Percentiles rank a stretch among this genome's conserved stretches.
Evolutionary conservation across 2,888 invertebrate species (phyloP).

Genomic region (Palloptera scutellata): DNA sequence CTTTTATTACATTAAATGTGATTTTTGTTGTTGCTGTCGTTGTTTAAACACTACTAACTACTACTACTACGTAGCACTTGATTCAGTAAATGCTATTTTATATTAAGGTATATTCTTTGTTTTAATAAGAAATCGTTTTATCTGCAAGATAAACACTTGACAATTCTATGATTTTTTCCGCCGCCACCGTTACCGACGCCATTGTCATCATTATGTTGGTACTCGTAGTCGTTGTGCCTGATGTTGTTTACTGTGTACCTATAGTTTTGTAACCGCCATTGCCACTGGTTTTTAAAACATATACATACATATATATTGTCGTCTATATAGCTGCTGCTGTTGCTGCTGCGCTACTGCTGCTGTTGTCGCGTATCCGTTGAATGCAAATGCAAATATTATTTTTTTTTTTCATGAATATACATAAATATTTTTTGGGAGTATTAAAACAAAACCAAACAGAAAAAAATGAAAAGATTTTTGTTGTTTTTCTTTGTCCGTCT

Average conservation of each 20-base stretch:
- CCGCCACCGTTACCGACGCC: not conserved
- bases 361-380: constrained; percentile 4
- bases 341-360: not conserved
- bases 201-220: not conserved
- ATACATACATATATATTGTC: not conserved
- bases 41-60: constrained; percentile 14
- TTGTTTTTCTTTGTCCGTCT: not conserved
- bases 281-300: constrained; percentile 32
- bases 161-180: constrained; percentile 21
- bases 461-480: not conserved
- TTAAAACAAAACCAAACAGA: no score
- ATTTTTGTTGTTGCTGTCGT: constrained; percentile 12
- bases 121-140: constrained; percentile 30
- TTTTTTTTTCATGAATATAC: no score
- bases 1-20: no score
- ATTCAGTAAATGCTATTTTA: constrained; percentile 3
- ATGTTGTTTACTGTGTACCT: constrained; percentile 4
- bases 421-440: no score
- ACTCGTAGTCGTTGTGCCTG: not conserved
- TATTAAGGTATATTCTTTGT: constrained; percentile 2
- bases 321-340: constrained; percentile 11
- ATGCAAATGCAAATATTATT: constrained; percentile 1
- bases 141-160: constrained; percentile 37
- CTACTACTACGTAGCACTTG: constrained; percentile 13
- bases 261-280: constrained; percentile 24